phyloP scores from a whole-genome alignment of 2,888 invertebrate genomes.

The Yponomeuta evonymella region DNA sequence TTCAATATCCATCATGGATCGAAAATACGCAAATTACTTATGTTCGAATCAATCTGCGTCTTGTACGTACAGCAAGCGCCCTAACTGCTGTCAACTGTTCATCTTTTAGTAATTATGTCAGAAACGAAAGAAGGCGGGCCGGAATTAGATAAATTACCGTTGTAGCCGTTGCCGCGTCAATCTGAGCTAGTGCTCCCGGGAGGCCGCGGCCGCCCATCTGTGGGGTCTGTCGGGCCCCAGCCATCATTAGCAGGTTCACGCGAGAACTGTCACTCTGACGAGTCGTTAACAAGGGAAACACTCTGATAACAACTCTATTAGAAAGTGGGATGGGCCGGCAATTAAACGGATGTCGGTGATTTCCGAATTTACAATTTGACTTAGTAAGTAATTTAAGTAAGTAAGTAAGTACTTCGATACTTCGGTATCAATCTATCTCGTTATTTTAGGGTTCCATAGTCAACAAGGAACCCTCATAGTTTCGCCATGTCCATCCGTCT shows the following conservation, averaged over 20 bases:
- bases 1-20: neutral
- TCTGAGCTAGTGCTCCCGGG: conserved; percentile 17
- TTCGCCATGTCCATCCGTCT: too few relatives aligned
- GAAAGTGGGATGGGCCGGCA: neutral
- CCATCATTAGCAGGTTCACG: conserved; percentile 27
- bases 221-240: conserved; percentile 7
- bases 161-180: conserved; percentile 22
- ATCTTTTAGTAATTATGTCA: neutral
- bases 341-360: neutral
- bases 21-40: too few relatives aligned
- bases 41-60: neutral
- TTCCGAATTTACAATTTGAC: too few relatives aligned
- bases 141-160: conserved; percentile 25
- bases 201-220: conserved; percentile 6
- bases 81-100: neutral
- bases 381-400: too few relatives aligned
- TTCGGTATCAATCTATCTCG: too few relatives aligned
- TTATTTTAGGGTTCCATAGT: too few relatives aligned
- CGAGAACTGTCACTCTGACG: conserved; percentile 48
- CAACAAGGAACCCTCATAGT: too few relatives aligned
- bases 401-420: too few relatives aligned
- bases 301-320: neutral
- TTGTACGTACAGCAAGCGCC: neutral
- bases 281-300: conserved; percentile 27
- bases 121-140: conserved; percentile 1